Base-by-base conservation (phyloP, 2,888 invertebrate species). In the Epirrhoe tristata region DNA sequence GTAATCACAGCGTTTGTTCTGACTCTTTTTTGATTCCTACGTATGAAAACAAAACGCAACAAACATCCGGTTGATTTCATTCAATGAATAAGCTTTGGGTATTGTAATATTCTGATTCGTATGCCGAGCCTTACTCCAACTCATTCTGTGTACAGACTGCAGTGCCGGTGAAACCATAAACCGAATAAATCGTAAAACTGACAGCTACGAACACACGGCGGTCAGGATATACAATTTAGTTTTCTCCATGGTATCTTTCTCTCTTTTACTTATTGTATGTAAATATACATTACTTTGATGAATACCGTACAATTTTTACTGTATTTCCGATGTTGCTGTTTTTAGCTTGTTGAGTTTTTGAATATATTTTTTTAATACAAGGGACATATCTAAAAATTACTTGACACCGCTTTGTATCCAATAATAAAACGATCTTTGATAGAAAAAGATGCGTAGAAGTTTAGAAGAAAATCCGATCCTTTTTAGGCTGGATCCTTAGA, bases 161-260 rank as follows among this genome's bases (percentile, higher is more conserved):
- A 86, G 77, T 82, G 81, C 77, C 79, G 78, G 80, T 77, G 79
- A 77, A 85, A 81, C 85, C 85, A 82, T 87, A 87, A 87, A 87
- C 80, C 81, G 84, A 81, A 80, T 81, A 83, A 83, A 85, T 50
- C 62, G 60, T 69, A 60, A 70, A 71, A 65, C 63, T 61, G 58
- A 50, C 63, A 52, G 77, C 80, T 87, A 87, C 85, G 81, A 52
- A 57, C 52, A 63, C 34, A 63, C 63, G 52, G 43, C 12, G 39
- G 12, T 43, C 12, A 12, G 39, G 39, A 43, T 43, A 43, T 0
- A 43, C 56, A 57, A 63, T 50, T 10, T 32, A 14, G 5, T 39
- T 55, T 39, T 39, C 14, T 48, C 5, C n/a, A 6, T 46, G n/a
- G 10, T 14, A 46, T 10, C 10, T 8, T 8, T 39, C 36, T 39